A percentile compares a stretch with the other conserved stretches of the same genome.
phyloP scores from a whole-genome alignment of 2,888 invertebrate species.

The Uloborus plumipes region DNA sequence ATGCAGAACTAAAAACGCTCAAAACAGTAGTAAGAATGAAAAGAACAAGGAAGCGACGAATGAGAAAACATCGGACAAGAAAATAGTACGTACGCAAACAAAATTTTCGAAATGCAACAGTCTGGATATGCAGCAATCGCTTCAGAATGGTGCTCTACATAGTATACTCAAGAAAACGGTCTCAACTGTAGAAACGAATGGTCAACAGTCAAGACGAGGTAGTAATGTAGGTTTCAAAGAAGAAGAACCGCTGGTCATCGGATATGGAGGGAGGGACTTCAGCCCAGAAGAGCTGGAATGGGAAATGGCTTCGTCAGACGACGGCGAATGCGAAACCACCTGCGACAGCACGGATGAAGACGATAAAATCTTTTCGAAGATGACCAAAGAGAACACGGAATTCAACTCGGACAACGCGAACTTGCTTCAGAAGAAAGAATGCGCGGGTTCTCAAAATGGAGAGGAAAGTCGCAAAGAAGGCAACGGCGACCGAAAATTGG shows the following conservation, averaged over 20 bases:
- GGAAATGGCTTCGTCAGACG: slow-evolving; percentile 53
- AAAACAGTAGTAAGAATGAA: not conserved
- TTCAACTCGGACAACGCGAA: slow-evolving; percentile 89
- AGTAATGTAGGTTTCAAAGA: slow-evolving; percentile 60
- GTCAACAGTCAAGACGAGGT: slow-evolving; percentile 16
- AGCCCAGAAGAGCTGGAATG: slow-evolving; percentile 60
- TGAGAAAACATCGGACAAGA: not conserved
- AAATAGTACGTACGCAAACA: not conserved
- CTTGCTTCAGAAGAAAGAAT: slow-evolving; percentile 72
- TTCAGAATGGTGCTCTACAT: slow-evolving; percentile 8
- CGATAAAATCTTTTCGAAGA: slow-evolving; percentile 73
- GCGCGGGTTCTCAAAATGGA: not conserved
- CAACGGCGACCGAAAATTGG: not conserved
- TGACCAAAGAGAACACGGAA: slow-evolving; percentile 89
- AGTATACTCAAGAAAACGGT: slow-evolving; percentile 47
- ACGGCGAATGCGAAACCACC: slow-evolving; percentile 33
- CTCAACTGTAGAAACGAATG: not conserved
- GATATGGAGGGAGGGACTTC: slow-evolving; percentile 62
- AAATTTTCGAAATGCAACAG: slow-evolving; percentile 28
- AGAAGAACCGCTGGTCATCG: slow-evolving; percentile 61
- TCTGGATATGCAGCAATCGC: slow-evolving; percentile 4
- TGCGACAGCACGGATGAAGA: slow-evolving; percentile 66
- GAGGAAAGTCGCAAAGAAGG: no score
- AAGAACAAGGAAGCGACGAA: not conserved
- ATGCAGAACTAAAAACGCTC: not conserved